phyloP scores from a whole-genome alignment of 1,140 invertebrate species.

The Drosophila bipectinata region DNA sequence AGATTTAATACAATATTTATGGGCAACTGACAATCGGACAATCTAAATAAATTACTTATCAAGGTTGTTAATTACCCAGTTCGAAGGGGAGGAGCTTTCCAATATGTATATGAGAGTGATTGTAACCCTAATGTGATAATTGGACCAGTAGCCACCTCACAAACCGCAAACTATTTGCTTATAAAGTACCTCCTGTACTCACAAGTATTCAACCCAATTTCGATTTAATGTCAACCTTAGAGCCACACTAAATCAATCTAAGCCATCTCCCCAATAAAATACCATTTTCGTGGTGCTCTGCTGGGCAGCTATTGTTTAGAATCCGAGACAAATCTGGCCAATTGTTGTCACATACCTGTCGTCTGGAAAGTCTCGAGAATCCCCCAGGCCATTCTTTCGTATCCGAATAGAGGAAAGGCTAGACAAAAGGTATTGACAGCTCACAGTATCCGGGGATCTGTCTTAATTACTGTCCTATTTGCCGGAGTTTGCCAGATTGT shows the following conservation, averaged over 20 bases:
- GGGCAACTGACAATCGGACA: background rate
- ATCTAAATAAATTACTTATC: conserved; percentile 34
- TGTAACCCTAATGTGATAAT: background rate
- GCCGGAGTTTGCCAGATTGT: conserved; percentile 32
- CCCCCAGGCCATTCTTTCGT: conserved; percentile 9
- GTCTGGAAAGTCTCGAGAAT: conserved; percentile 2
- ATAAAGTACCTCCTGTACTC: background rate
- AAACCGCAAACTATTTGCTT: background rate
- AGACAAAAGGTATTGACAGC: conserved; percentile 44
- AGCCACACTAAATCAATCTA: conserved; percentile 3
- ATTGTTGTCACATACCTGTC: conserved; percentile 51
- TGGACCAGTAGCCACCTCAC: background rate
- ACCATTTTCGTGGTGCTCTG: conserved; percentile 15
- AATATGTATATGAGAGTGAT: conserved; percentile 27
- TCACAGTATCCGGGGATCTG: conserved; percentile 22
- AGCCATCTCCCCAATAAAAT: conserved; percentile 7
- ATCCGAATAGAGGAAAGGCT: conserved; percentile 16
- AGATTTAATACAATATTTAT: background rate
- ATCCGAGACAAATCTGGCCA: conserved; percentile 38
- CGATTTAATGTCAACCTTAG: background rate
- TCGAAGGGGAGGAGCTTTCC: conserved; percentile 28
- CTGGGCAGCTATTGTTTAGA: conserved; percentile 18
- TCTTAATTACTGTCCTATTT: conserved; percentile 52
- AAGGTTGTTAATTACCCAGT: conserved; percentile 35
- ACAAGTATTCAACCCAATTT: background rate